These are phyloP conservation scores for Tyrannus savana DNA, from an alignment of 2,113 vertebrate genomes.

Conservation along the genomic window DNA sequence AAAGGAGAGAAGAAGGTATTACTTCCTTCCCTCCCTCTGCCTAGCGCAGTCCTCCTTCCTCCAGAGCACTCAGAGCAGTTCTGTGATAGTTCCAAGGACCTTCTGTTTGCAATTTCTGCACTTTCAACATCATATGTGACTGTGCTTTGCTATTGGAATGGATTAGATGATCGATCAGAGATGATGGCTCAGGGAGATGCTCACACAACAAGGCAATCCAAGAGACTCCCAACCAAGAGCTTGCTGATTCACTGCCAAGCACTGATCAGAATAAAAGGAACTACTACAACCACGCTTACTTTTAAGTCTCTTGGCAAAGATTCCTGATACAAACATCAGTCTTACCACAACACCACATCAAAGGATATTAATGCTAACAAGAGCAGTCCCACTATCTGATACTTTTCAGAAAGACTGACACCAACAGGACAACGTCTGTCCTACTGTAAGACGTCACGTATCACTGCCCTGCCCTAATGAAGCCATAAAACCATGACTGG, in stretches of 20 bases:
- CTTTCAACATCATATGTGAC: accelerated
- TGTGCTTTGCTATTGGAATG: accelerated
- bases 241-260: neutral
- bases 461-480: accelerated
- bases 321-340: neutral
- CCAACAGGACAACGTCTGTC: neutral
- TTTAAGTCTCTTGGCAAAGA: neutral
- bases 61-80: neutral
- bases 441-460: accelerated
- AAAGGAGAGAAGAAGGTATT: neutral
- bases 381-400: neutral
- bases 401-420: neutral
- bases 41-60: neutral
- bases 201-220: neutral
- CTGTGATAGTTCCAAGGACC: neutral
- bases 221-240: neutral
- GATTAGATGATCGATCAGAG: neutral
- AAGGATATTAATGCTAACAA: accelerated
- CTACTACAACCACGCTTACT: neutral
- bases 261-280: neutral
- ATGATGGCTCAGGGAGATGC: neutral
- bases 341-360: neutral
- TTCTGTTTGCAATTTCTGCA: neutral
- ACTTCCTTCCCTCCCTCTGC: neutral
- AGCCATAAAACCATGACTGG: neutral